A percentile compares a stretch with the other conserved stretches of the same genome.
phyloP scores from a whole-genome alignment of 2,888 invertebrate species.

The Brachypterus glaber region DNA sequence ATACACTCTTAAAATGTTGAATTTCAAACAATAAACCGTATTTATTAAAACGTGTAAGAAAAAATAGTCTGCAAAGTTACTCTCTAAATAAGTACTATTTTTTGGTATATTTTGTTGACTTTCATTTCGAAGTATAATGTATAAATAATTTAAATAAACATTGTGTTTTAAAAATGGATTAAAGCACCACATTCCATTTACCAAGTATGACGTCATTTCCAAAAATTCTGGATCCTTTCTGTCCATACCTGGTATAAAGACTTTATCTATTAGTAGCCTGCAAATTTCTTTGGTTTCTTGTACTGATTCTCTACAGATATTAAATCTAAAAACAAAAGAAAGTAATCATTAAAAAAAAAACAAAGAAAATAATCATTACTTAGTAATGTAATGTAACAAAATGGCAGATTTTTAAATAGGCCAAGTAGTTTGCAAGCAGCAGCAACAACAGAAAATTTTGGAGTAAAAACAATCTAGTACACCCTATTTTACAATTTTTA shows the following conservation, averaged over 20 bases:
- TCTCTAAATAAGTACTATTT: neutral
- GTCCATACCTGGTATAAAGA: slow-evolving; percentile 51
- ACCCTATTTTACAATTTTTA: no score
- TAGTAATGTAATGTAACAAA: no score
- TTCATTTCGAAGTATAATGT: slow-evolving; percentile 20
- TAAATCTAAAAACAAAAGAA: slow-evolving; percentile 47
- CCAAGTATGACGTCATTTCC: slow-evolving; percentile 52
- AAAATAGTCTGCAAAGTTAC: slow-evolving; percentile 12
- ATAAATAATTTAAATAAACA: slow-evolving; percentile 44
- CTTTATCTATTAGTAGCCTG: slow-evolving; percentile 47
- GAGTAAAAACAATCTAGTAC: no score
- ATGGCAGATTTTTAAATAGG: no score
- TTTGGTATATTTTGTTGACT: slow-evolving; percentile 9
- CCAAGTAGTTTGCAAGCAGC: no score
- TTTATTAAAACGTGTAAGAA: slow-evolving; percentile 12
- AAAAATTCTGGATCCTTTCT: slow-evolving; percentile 53
- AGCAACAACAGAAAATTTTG: no score
- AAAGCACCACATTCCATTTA: slow-evolving; percentile 60
- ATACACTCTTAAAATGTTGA: slow-evolving; percentile 46
- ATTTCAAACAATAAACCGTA: no score
- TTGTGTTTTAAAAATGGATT: slow-evolving; percentile 52
- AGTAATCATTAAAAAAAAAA: no score
- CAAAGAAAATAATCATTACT: no score
- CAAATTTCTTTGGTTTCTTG: slow-evolving; percentile 55
- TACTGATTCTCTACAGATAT: slow-evolving; percentile 55